Evolutionary conservation across 2,888 invertebrate species (phyloP).

Genomic region (Hermodice carunculata): DNA sequence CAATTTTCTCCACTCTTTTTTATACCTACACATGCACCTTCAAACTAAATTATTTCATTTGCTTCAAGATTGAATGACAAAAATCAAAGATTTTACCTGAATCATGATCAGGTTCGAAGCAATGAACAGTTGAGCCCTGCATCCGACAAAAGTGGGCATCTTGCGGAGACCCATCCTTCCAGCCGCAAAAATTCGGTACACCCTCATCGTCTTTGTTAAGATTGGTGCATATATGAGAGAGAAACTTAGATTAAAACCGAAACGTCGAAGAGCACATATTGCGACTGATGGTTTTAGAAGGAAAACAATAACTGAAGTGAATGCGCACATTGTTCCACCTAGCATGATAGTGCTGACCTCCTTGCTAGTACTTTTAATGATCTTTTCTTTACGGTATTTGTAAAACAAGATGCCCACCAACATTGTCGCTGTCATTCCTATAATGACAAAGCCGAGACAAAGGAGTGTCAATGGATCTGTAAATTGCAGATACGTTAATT

Average conservation of each 20-base stretch:
- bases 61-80: no score
- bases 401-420: slow-evolving; percentile 32
- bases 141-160: slow-evolving; percentile 41
- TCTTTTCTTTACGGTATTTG: slow-evolving; percentile 28
- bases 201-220: slow-evolving; percentile 25
- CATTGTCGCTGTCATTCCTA: slow-evolving; percentile 24
- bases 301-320: slow-evolving; percentile 31
- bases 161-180: slow-evolving; percentile 19
- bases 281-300: slow-evolving; percentile 30
- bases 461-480: no score
- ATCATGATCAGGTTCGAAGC: slow-evolving; percentile 29
- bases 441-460: slow-evolving; percentile 15
- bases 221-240: slow-evolving; percentile 45
- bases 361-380: slow-evolving; percentile 49
- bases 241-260: slow-evolving; percentile 46
- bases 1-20: no score
- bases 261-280: slow-evolving; percentile 35
- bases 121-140: slow-evolving; percentile 41
- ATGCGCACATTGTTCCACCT: slow-evolving; percentile 38
- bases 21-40: no score
- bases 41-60: no score
- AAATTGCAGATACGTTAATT: slow-evolving; percentile 3
- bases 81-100: no score
- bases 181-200: slow-evolving; percentile 23
- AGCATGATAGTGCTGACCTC: slow-evolving; percentile 40